These are phyloP conservation scores for Pygocentrus nattereri DNA, from an alignment of 2,797 vertebrate genomes.

Conservation along the genomic window DNA sequence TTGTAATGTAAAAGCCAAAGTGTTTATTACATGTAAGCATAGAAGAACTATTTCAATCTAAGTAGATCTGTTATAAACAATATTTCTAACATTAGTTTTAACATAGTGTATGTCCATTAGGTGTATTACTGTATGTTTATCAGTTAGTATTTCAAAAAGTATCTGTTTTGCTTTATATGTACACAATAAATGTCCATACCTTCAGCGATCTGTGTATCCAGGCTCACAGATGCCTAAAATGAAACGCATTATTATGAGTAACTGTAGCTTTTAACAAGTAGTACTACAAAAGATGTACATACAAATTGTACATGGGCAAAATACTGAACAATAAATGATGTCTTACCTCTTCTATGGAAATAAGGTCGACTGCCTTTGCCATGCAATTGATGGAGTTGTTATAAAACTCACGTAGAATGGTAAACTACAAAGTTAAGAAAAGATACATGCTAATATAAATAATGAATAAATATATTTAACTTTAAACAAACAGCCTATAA, in stretches of 20 bases:
- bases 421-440: constrained; percentile 64
- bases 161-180: not conserved
- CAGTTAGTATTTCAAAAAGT: not conserved
- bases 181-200: constrained; percentile 38
- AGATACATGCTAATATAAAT: not conserved
- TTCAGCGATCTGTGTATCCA: constrained; percentile 30
- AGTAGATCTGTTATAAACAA: too few relatives aligned
- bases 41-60: too few relatives aligned
- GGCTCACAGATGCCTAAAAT: constrained; percentile 22
- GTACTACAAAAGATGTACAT: not conserved
- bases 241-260: not conserved
- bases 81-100: too few relatives aligned
- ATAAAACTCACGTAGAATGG: constrained; percentile 68
- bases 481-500: not conserved
- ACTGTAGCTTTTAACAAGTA: not conserved
- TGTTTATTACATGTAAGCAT: too few relatives aligned
- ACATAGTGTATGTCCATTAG: too few relatives aligned
- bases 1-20: not conserved
- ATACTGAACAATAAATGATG: not conserved
- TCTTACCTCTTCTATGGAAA: constrained; percentile 68
- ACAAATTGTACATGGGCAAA: not conserved
- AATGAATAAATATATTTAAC: not conserved
- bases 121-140: not conserved
- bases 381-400: constrained; percentile 63
- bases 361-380: constrained; percentile 56